A percentile compares a stretch with the other conserved stretches of the same genome.
phyloP scores from a whole-genome alignment of 1,140 invertebrate species.

The Drosophila fuyamai region DNA sequence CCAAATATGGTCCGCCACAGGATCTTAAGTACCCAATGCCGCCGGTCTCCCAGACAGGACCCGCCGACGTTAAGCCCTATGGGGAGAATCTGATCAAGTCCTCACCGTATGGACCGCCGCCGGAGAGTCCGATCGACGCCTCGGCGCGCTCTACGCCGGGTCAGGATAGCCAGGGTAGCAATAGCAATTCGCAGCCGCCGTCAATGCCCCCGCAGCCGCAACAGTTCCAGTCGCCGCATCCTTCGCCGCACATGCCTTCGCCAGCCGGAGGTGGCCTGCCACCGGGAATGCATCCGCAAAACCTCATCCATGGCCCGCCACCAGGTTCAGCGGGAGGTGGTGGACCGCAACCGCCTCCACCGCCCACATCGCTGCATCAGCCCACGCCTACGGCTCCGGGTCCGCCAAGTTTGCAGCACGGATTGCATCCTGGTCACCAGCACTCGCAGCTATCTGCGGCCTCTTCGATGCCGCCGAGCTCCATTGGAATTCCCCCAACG shows the following conservation, averaged over 20 bases:
- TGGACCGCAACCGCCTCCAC: constrained; percentile 51
- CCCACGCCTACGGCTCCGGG: constrained; percentile 33
- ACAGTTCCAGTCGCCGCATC: constrained; percentile 82
- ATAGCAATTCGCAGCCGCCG: constrained; percentile 82
- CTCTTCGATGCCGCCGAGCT: constrained; percentile 62
- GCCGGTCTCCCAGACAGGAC: constrained; percentile 54
- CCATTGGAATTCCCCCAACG: constrained; percentile 62
- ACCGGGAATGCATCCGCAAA: constrained; percentile 87
- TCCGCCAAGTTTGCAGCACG: constrained; percentile 62
- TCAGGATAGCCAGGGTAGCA: constrained; percentile 84
- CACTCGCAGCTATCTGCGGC: constrained; percentile 67
- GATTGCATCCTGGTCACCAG: constrained; percentile 59
- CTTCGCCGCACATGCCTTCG: constrained; percentile 81
- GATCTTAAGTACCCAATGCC: constrained; percentile 84
- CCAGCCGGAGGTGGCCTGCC: constrained; percentile 73
- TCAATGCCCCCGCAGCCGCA: constrained; percentile 75
- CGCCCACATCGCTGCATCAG: constrained; percentile 66
- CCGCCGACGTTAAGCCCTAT: constrained; percentile 53
- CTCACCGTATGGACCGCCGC: constrained; percentile 74
- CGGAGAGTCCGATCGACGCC: constrained; percentile 81
- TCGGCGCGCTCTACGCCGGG: constrained; percentile 81
- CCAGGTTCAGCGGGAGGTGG: constrained; percentile 21
- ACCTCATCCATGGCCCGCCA: constrained; percentile 85
- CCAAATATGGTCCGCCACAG: constrained; percentile 76
- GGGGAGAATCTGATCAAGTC: constrained; percentile 83